Conservation (phyloP, 2,113 vertebrate species). For the Columba livia region DNA sequence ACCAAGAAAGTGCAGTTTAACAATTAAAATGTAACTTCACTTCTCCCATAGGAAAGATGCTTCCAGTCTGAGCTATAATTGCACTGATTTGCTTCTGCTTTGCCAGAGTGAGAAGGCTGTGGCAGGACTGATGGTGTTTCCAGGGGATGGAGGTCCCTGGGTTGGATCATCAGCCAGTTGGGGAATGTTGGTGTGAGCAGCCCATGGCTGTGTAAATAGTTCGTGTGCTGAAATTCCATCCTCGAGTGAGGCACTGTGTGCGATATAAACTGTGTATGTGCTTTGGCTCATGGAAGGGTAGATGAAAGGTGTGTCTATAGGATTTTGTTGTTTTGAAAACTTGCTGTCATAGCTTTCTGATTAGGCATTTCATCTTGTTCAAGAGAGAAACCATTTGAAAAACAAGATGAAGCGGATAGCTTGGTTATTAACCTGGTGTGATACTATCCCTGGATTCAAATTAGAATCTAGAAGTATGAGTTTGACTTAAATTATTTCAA, state of each 20-base stretch:
- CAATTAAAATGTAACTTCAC: conserved; percentile 18
- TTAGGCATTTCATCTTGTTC: not conserved
- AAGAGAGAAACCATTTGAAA: not conserved
- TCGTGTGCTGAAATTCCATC: not conserved
- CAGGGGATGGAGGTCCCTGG: not conserved
- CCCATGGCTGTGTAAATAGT: not conserved
- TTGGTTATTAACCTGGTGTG: not conserved
- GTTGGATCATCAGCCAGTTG: not conserved
- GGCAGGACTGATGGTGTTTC: not conserved
- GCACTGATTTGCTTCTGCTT: not conserved
- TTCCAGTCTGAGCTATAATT: conserved; percentile 34
- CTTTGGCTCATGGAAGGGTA: not conserved
- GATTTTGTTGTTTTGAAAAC: not conserved
- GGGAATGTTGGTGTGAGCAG: not conserved
- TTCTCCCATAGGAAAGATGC: conserved; percentile 22
- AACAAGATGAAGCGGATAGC: not conserved
- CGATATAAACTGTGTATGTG: fast-evolving
- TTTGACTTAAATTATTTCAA: not conserved
- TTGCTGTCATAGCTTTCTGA: not conserved
- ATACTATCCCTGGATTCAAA: not conserved
- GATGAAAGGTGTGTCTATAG: not conserved
- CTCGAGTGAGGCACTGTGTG: not conserved
- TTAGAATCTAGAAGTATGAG: not conserved
- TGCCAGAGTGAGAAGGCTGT: not conserved
- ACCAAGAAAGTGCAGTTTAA: not conserved